Percentiles rank a stretch among this genome's conserved stretches.
phyloP scores from a whole-genome alignment of 2,113 vertebrate species.

The Glaucomys volans region DNA sequence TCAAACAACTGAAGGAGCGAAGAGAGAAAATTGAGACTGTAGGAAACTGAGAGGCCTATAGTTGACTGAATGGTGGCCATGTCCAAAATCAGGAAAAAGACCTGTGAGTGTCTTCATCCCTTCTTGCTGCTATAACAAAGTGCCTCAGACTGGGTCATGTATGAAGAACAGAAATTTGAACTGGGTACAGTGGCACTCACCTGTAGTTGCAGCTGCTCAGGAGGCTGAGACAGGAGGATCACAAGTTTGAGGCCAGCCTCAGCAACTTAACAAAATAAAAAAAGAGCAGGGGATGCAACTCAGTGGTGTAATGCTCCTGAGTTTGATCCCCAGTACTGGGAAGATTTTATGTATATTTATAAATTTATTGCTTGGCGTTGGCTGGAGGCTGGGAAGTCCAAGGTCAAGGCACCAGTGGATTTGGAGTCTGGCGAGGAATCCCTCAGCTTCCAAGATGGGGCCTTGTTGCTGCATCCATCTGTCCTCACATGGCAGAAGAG shows the following conservation, averaged over 20 bases:
- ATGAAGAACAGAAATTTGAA: not conserved
- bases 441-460: no score
- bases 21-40: not conserved
- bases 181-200: no score
- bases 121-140: not conserved
- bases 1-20: not conserved
- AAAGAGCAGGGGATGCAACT: not conserved
- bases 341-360: not conserved
- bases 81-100: not conserved
- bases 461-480: no score
- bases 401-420: not conserved
- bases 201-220: no score
- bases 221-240: not conserved
- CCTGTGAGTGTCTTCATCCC: not conserved
- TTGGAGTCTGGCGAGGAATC: no score
- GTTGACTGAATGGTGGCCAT: no score
- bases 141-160: not conserved
- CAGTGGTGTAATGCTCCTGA: not conserved
- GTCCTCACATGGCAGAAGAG: not conserved
- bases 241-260: not conserved
- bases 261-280: not conserved
- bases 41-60: no score
- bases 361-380: no score
- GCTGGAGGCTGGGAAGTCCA: not conserved
- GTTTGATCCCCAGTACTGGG: not conserved